phyloP scores from a whole-genome alignment of 2,797 vertebrate genomes.

The Pipistrellus pipistrellus region DNA sequence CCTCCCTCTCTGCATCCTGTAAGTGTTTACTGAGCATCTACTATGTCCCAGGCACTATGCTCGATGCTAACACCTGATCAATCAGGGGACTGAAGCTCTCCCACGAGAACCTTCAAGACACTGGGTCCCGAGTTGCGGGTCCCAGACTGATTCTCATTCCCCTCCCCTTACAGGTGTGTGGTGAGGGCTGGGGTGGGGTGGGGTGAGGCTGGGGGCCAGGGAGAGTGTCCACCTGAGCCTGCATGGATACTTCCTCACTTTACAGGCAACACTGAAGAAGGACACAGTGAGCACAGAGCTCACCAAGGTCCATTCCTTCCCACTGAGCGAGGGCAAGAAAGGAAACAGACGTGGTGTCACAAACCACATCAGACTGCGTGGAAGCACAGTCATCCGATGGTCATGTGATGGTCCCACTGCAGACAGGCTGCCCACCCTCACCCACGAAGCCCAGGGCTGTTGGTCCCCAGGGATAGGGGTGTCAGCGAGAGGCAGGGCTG shows the following conservation, averaged over 20 bases:
- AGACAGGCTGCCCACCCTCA: background rate
- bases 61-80: too few relatives aligned
- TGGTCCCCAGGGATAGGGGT: background rate
- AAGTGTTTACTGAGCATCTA: background rate
- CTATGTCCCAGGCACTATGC: background rate
- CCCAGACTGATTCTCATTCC: background rate
- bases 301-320: background rate
- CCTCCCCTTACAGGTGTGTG: too few relatives aligned
- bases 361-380: background rate
- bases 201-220: background rate
- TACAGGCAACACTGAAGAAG: background rate
- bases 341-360: background rate
- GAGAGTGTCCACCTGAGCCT: accelerated
- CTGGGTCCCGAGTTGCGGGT: accelerated
- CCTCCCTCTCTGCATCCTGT: background rate
- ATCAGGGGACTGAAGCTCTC: too few relatives aligned
- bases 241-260: background rate
- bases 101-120: background rate
- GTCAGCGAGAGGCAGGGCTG: too few relatives aligned
- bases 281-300: background rate
- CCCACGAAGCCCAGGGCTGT: accelerated
- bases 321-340: background rate
- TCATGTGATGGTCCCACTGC: background rate
- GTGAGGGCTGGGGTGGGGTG: too few relatives aligned
- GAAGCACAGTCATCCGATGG: background rate